These are phyloP conservation scores for Crossaster papposus DNA, from an alignment of 53 echinoderm and acorn worm species.

Conservation along the genomic window DNA sequence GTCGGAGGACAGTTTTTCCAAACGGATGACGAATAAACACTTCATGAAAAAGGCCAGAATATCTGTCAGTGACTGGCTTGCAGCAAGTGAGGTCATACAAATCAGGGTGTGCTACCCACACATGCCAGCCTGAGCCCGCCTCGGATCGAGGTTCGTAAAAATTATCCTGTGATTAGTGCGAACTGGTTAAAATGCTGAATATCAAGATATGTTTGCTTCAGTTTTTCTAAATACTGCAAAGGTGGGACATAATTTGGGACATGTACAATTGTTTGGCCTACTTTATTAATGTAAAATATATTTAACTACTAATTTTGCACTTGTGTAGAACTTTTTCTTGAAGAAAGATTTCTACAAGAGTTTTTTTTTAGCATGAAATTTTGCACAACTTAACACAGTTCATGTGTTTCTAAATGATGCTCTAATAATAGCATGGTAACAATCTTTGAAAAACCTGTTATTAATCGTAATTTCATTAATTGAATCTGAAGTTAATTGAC, in stretches of 20 bases:
- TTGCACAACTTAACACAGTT: background rate
- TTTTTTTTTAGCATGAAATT: conserved; percentile 17
- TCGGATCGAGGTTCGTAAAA: no score
- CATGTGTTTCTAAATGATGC: background rate
- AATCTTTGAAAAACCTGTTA: background rate
- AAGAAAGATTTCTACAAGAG: background rate
- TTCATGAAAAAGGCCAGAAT: no score
- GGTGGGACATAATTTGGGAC: background rate
- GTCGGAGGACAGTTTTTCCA: no score
- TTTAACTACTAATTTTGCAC: conserved; percentile 13
- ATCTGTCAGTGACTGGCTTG: no score
- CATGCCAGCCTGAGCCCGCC: no score
- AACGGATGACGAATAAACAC: no score
- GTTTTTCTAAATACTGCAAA: background rate
- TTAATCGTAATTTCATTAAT: background rate
- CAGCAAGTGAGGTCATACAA: no score
- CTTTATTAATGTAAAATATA: background rate
- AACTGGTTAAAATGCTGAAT: no score
- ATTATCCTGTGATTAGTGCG: no score
- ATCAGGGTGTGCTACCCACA: no score
- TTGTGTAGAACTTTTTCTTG: background rate
- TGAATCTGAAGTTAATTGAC: background rate
- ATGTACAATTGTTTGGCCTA: background rate
- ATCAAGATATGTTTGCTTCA: no score
- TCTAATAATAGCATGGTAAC: background rate